Evolutionary conservation across 2,888 invertebrate genomes (phyloP), one percentile per base, ranked within the genome.

Genomic region (Alloplasta piceator): DNA sequence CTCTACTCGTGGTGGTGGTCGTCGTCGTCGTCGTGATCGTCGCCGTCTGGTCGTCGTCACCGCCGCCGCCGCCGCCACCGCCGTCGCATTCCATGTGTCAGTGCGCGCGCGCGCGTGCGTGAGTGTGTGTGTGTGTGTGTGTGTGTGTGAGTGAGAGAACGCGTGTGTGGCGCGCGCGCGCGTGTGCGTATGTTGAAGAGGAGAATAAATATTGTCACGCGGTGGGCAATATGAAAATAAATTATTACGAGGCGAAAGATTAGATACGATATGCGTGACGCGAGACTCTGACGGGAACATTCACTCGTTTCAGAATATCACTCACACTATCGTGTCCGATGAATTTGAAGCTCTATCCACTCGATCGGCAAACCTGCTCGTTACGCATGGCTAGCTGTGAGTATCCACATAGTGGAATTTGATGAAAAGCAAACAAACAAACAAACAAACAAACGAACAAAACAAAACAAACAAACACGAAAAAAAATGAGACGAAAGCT

Each of bases 311-410:
- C 94, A 97, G 99, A 92, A 97, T 99, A 93, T 98, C 99, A 50
- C 94, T 99, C 89, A 98, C 98, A 68, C 94, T 99, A 86, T 97
- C 98, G 74, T 99, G 99, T 91, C 98, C 98, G 80, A 99, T 99
- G 99, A 97, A 98, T 93, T 94, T 99, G 88, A 98, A 98, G 93
- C 95, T 98, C 85, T 99, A 99, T 93, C 99, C 99, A 5, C 93
- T 99, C 93, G 99, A 99, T 93, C 96, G 97, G 90, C 99, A 99
- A 94, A 96, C 96, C 82, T 99, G 99, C 93, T 97, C 98, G 72
- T 94, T 99, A 86, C 94, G 97, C 90, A 98, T 99, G 97, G 98
- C 98, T 86, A 98, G 98, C 92, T 99, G 98, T 98, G 93, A 98
- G 98, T 97, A 91, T 82, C 81, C 81, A 78, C 68, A 74, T 81